phyloP scores from a whole-genome alignment of 2,888 invertebrate species.

The Rhimphoctona megacephalus region DNA sequence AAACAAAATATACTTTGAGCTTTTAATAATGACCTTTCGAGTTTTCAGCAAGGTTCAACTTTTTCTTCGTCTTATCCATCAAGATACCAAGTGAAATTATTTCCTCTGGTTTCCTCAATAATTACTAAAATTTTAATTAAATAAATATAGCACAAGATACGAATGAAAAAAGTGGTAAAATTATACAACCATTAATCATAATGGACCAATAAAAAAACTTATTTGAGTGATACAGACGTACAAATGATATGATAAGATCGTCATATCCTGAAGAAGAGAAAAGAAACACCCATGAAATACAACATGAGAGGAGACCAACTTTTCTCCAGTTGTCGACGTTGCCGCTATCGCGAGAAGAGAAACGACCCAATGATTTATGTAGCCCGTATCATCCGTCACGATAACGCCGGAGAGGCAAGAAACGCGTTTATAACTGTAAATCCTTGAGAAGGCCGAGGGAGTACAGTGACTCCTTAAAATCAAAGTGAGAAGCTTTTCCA shows the following conservation, averaged over 20 bases:
- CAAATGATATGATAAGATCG: constrained; percentile 30
- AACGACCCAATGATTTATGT: constrained; percentile 47
- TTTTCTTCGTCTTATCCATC: background rate
- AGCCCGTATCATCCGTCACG: constrained; percentile 51
- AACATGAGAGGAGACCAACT: constrained; percentile 27
- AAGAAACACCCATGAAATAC: constrained; percentile 19
- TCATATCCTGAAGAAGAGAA: background rate
- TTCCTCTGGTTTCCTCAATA: background rate
- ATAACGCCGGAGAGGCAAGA: constrained; percentile 28
- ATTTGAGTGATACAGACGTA: background rate
- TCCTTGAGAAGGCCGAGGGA: constrained; percentile 12
- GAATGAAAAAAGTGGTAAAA: background rate
- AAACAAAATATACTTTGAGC: background rate
- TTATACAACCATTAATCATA: background rate
- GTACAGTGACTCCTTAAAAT: constrained; percentile 51
- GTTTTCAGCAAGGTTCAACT: background rate
- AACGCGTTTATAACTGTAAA: constrained; percentile 47
- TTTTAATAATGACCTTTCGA: background rate
- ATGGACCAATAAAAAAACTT: constrained; percentile 23
- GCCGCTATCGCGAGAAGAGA: constrained; percentile 9
- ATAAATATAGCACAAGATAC: background rate
- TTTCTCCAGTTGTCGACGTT: constrained; percentile 35
- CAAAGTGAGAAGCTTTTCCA: constrained; percentile 44
- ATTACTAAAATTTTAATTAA: background rate
- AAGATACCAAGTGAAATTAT: background rate